Conservation (phyloP, 2,888 invertebrate genomes). For the Tachina fera region DNA sequence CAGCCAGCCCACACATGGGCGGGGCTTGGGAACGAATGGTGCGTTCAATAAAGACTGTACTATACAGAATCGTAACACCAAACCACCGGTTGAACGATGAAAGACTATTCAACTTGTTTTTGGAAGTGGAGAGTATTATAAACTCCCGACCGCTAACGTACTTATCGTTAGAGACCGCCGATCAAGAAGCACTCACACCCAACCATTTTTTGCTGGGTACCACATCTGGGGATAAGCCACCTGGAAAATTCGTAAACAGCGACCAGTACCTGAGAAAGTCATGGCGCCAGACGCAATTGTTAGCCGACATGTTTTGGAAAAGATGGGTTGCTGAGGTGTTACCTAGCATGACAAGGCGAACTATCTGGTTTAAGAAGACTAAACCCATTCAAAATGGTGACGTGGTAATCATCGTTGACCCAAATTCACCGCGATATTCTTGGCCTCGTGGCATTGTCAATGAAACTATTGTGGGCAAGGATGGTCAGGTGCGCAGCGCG, state of each 20-base stretch:
- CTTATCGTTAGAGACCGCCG: not conserved
- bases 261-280: constrained; percentile 18
- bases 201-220: constrained; percentile 15
- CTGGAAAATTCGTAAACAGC: not conserved
- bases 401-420: constrained; percentile 1
- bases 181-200: constrained; percentile 4
- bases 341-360: constrained; percentile 6
- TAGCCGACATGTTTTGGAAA: constrained; percentile 13
- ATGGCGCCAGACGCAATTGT: constrained; percentile 16
- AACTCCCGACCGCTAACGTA: constrained; percentile 2
- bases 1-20: not conserved
- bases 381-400: not conserved
- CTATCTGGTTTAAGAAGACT: constrained; percentile 6
- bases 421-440: not conserved
- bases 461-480: too few species aligned
- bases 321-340: constrained; percentile 3
- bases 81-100: too few species aligned
- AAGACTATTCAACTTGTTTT: too few species aligned
- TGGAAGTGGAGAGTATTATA: not conserved
- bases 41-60: constrained; percentile 24
- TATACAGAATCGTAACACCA: not conserved
- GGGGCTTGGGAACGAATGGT: constrained; percentile 20
- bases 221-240: constrained; percentile 11
- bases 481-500: too few species aligned
- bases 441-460: constrained; percentile 6